Base-by-base conservation (phyloP, 2,888 invertebrate species). In the Acanthopleura granulata region DNA sequence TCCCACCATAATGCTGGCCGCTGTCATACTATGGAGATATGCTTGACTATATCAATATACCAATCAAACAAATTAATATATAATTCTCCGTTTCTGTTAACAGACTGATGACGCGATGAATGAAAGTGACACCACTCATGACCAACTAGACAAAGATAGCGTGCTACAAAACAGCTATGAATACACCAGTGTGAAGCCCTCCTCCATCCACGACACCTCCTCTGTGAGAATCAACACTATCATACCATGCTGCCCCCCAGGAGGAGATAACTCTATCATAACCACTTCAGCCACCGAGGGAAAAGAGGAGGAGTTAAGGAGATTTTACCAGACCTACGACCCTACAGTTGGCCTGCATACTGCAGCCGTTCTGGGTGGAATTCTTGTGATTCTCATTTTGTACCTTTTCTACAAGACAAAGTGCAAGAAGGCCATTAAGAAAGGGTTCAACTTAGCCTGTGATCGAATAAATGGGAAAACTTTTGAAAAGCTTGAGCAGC, bases 31-130 rank as follows among this genome's bases (percentile, higher is more conserved):
- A n/a, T n/a, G n/a, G n/a, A n/a, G n/a, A n/a, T n/a, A n/a, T n/a
- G n/a, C n/a, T n/a, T n/a, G n/a, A n/a, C n/a, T n/a, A n/a, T n/a
- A n/a, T n/a, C n/a, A n/a, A n/a, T n/a, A n/a, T n/a, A n/a, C n/a
- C n/a, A n/a, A n/a, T n/a, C n/a, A n/a, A n/a, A n/a, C n/a, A n/a
- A n/a, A n/a, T 40, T 40, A 40, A 40, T 6, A 40, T 9, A 40
- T 40, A 3, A n/a, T 40, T 9, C 40, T 40, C 4, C 9, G 3
- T 40, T 9, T 40, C 40, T 69, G 3, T 61, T 78, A 80, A 61
- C 80, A 85, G 84, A 77, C 81, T 80, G 79, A 85, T 84, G 84
- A 84, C 81, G 83, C 82, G 75, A 85, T 85, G 85, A 83, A 76
- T 79, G 82, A 75, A 80, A 80, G 80, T 79, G 79, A 69, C 4